Percentiles rank a stretch among this genome's conserved stretches.
Evolutionary conservation across 1,140 invertebrate species (phyloP).

Genomic region (Bombus vancouverensis): DNA sequence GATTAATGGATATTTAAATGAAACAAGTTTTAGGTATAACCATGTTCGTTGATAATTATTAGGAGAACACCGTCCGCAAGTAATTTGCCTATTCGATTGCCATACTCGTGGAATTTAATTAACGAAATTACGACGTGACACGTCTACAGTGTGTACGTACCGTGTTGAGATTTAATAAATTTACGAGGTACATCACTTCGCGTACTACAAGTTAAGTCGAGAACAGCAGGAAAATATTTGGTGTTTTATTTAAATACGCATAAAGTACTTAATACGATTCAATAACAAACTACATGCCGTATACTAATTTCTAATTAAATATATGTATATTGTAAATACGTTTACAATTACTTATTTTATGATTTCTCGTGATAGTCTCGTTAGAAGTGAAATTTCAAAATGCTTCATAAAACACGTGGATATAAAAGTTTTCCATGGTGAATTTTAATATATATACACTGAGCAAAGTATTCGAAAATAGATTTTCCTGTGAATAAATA

Average conservation of each 20-base stretch:
- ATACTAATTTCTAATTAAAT: too few species aligned
- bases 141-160: slow-evolving; percentile 20
- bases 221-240: too few species aligned
- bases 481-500: not conserved
- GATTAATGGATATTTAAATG: not conserved
- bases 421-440: too few species aligned
- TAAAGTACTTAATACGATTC: too few species aligned
- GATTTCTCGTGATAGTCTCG: too few species aligned
- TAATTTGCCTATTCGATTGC: slow-evolving; percentile 64
- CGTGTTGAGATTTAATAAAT: slow-evolving; percentile 54
- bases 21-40: not conserved
- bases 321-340: too few species aligned
- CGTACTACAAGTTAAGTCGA: not conserved
- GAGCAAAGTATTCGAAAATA: not conserved
- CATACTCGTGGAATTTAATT: slow-evolving; percentile 63
- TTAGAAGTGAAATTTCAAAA: too few species aligned
- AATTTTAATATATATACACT: too few species aligned
- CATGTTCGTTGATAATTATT: slow-evolving; percentile 11
- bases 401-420: too few species aligned
- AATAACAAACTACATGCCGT: too few species aligned
- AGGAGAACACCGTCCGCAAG: slow-evolving; percentile 5
- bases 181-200: slow-evolving; percentile 28
- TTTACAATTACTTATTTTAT: too few species aligned
- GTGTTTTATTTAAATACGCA: too few species aligned
- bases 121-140: slow-evolving; percentile 51